phyloP scores from a whole-genome alignment of 2,113 vertebrate genomes.

The Tachuris rubrigastra region DNA sequence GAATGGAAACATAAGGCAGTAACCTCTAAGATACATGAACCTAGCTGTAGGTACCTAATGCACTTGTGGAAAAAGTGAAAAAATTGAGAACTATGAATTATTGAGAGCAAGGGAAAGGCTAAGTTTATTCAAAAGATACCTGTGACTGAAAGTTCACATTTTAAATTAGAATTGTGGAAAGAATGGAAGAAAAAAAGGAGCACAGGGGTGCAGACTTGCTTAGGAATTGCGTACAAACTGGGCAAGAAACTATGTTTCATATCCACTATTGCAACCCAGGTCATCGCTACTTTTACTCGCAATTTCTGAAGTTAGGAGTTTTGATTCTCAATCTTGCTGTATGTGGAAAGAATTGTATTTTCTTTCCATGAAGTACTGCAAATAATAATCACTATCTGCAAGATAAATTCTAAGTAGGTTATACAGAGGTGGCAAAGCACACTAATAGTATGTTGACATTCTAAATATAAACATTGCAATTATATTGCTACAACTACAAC shows the following conservation, averaged over 20 bases:
- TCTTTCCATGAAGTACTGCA: background rate
- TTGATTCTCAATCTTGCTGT: background rate
- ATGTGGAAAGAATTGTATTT: background rate
- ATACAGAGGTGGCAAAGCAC: background rate
- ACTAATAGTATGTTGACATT: constrained; percentile 29
- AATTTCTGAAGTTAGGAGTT: background rate
- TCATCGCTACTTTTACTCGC: background rate
- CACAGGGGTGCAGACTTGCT: background rate
- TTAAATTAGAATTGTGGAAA: background rate
- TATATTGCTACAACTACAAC: constrained; percentile 7
- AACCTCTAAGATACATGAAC: background rate
- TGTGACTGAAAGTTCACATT: background rate
- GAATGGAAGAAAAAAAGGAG: background rate
- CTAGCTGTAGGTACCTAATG: background rate
- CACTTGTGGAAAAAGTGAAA: background rate
- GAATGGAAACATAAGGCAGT: background rate
- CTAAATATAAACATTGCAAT: constrained; percentile 55
- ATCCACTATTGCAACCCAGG: background rate
- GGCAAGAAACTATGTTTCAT: background rate
- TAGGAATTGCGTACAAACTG: background rate
- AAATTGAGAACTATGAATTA: background rate
- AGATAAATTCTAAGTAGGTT: constrained; percentile 1
- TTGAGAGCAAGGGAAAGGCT: background rate
- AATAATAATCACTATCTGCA: background rate
- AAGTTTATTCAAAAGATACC: background rate